Percentiles rank a stretch among this genome's conserved stretches.
phyloP scores from a whole-genome alignment of 1,140 invertebrate genomes.

The Parapsyche elsis region DNA sequence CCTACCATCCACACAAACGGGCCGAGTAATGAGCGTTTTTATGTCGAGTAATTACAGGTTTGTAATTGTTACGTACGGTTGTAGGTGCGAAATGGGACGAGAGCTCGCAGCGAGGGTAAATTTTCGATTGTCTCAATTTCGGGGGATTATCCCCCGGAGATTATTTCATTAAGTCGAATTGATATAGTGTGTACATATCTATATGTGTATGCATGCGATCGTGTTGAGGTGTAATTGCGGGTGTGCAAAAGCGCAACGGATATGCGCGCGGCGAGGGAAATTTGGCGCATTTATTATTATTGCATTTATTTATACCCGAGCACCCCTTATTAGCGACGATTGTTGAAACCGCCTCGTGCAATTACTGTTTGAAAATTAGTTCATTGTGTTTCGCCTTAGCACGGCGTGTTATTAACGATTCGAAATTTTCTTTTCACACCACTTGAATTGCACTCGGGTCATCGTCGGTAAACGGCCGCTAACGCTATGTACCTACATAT shows the following conservation, averaged over 20 bases:
- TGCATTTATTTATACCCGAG: not conserved
- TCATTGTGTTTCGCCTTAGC: not conserved
- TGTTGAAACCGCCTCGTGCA: not conserved
- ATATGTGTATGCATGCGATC: not conserved
- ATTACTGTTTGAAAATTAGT: conserved; percentile 15
- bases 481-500: too few relatives aligned
- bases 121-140: not conserved
- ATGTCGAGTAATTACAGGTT: conserved; percentile 24
- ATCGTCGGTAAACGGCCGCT: not conserved
- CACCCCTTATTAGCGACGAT: conserved; percentile 4
- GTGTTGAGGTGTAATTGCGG: too few relatives aligned
- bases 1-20: too few relatives aligned
- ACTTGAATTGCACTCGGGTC: not conserved
- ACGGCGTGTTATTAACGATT: not conserved
- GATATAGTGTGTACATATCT: too few relatives aligned
- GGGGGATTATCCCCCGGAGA: not conserved
- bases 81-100: too few relatives aligned
- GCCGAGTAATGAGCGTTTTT: conserved; percentile 17
- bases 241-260: not conserved
- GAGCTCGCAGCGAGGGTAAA: not conserved
- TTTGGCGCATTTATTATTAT: not conserved
- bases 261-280: not conserved
- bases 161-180: not conserved
- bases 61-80: not conserved
- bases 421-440: conserved; percentile 1